Evolutionary conservation across 2,888 invertebrate species (phyloP).

Genomic region (Phortica okadai): DNA sequence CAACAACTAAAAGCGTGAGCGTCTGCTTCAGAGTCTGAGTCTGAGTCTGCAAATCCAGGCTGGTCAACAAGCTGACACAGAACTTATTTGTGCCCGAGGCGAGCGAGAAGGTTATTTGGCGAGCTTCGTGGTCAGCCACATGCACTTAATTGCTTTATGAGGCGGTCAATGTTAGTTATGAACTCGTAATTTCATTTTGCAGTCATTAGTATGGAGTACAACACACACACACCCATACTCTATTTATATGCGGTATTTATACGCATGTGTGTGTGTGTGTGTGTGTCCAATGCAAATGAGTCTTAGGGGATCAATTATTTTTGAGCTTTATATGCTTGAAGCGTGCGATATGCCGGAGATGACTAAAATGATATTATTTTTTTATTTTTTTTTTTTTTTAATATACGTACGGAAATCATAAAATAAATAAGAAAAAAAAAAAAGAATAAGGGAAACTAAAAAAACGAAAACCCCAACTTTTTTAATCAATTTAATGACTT

Average conservation of each 20-base stretch:
- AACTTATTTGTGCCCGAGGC: not conserved
- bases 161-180: slow-evolving; percentile 72
- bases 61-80: too few relatives aligned
- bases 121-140: slow-evolving; percentile 67
- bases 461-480: slow-evolving; percentile 32
- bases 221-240: slow-evolving; percentile 44
- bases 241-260: slow-evolving; percentile 35
- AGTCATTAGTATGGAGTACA: slow-evolving; percentile 10
- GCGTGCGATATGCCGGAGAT: slow-evolving; percentile 24
- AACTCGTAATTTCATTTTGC: slow-evolving; percentile 70
- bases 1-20: too few relatives aligned
- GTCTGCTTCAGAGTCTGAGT: too few relatives aligned
- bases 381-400: too few relatives aligned
- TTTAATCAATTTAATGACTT: slow-evolving; percentile 40
- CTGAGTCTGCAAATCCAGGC: too few relatives aligned
- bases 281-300: slow-evolving; percentile 35
- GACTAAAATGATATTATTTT: not conserved
- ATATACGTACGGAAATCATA: not conserved
- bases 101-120: not conserved
- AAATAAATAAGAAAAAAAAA: slow-evolving; percentile 3
- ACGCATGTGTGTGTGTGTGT: slow-evolving; percentile 18
- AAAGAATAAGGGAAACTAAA: not conserved
- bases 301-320: slow-evolving; percentile 47
- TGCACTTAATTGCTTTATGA: slow-evolving; percentile 76
- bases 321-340: slow-evolving; percentile 26